These are phyloP conservation scores for Rhopalosiphum nymphaeae DNA, from an alignment of 2,888 invertebrate genomes.

Conservation along the genomic window DNA sequence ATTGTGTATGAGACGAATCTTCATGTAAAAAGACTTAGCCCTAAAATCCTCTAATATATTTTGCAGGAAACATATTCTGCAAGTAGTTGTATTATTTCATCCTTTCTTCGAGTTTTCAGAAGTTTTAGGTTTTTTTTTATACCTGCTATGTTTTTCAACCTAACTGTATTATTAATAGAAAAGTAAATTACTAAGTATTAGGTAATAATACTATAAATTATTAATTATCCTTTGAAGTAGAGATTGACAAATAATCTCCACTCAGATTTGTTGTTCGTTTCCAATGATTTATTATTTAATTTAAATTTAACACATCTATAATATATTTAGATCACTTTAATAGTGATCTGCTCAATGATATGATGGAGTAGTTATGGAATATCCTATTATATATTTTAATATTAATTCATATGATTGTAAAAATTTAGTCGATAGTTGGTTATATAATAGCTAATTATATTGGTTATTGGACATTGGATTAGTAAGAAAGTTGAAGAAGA, in stretches of 20 bases:
- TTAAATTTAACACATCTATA: not conserved
- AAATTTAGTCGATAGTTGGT: not conserved
- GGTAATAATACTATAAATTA: not conserved
- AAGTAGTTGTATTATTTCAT: too few relatives aligned
- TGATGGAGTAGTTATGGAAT: not conserved
- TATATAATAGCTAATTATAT: not conserved
- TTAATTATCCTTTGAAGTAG: not conserved
- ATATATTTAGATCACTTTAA: not conserved
- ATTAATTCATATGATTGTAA: not conserved
- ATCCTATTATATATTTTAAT: not conserved
- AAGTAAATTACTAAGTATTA: not conserved
- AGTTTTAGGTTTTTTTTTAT: too few relatives aligned
- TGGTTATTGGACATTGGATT: not conserved
- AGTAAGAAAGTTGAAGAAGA: not conserved
- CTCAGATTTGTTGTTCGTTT: not conserved
- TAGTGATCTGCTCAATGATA: not conserved
- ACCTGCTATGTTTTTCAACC: too few relatives aligned
- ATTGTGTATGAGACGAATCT: too few relatives aligned
- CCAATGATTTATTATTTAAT: not conserved
- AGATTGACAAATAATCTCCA: not conserved
- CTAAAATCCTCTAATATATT: too few relatives aligned
- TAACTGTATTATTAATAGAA: too few relatives aligned
- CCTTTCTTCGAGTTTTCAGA: too few relatives aligned
- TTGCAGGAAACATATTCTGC: too few relatives aligned
- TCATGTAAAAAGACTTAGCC: too few relatives aligned